Evolutionary conservation across 1,140 invertebrate species (phyloP).

Genomic region (Micrasema minimum): DNA sequence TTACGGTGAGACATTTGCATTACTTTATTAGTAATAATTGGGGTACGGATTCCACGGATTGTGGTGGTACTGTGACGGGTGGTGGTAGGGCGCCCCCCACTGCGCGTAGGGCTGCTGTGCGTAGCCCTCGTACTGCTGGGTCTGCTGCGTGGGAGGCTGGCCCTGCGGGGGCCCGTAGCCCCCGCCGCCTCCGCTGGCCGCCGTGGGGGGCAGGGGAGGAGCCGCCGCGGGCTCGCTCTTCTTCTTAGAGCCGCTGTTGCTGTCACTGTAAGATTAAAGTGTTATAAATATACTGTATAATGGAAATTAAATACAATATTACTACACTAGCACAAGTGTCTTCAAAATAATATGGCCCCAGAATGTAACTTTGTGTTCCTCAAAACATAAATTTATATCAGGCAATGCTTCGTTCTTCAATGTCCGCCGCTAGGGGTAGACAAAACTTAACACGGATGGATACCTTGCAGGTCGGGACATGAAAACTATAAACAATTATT

Average conservation of each 20-base stretch:
- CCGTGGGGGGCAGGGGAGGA: background rate
- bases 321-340: too few species aligned
- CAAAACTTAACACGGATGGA: too few species aligned
- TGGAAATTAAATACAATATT: background rate
- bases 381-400: too few species aligned
- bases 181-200: background rate
- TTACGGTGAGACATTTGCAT: too few species aligned
- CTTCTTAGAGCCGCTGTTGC: conserved; percentile 35
- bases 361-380: too few species aligned
- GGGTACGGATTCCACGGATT: conserved; percentile 49
- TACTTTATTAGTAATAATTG: conserved; percentile 50
- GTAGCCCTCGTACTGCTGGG: conserved; percentile 48
- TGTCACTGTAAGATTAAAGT: conserved; percentile 39
- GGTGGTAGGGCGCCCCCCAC: conserved; percentile 46
- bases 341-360: too few species aligned
- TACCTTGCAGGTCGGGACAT: too few species aligned
- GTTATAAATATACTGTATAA: too few species aligned
- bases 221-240: conserved; percentile 41
- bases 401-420: too few species aligned
- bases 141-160: conserved; percentile 35
- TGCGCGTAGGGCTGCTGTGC: conserved; percentile 47
- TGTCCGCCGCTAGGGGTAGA: too few species aligned
- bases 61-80: conserved; percentile 47
- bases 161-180: conserved; percentile 21
- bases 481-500: too few species aligned